Base-by-base conservation (phyloP, 35 echinoderm and acorn worm genomes). In the Heliocidaris tuberculata region DNA sequence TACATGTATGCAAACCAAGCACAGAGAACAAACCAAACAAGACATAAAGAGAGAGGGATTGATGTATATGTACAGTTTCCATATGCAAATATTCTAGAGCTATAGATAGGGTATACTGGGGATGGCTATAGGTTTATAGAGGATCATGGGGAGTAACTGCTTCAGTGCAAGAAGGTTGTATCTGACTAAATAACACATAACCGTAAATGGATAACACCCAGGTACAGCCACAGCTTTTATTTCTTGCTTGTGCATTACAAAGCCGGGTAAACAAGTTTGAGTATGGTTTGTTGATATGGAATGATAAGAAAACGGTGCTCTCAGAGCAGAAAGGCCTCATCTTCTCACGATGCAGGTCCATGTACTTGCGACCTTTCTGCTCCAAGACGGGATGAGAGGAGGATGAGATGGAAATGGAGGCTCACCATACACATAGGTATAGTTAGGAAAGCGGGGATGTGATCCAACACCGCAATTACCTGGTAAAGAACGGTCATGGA, bases 391-490 rank as follows among this genome's bases (percentile, higher is more conserved):
- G 65, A 7, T 7, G 47, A 35, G 8, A 16, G 21, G 86, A 13
- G 87, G 47, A 89, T 47, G 87, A 93, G 50, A 93, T 93, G 91
- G n/a, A 31, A 42, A 93, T 93, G 91, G 50, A 59, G 50, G 91
- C 91, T 93, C 49, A 93, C 91, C 91, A 93, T 30, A 93, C 47
- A 93, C 91, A 93, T n/a, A 59, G 48, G 91, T 93, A 52, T 59
- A 30, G 50, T 93, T 93, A 52, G 91, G 91, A 31, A 52, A 93
- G 91, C 47, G 91, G 48, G 91, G 91, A 31, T 93, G 91, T 13
- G 48, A 48, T 48, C 91, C 91, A 59, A 93, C 50, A 59, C 91
- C 91, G 91, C 47, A 93, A 93, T 93, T 93, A 93, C 91, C 91
- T 93, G 91, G 91, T 93, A 59, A 93, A 59, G 48, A 30, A 59